Conservation (phyloP, 1,140 invertebrate species). For the Drosophila seguyi region DNA sequence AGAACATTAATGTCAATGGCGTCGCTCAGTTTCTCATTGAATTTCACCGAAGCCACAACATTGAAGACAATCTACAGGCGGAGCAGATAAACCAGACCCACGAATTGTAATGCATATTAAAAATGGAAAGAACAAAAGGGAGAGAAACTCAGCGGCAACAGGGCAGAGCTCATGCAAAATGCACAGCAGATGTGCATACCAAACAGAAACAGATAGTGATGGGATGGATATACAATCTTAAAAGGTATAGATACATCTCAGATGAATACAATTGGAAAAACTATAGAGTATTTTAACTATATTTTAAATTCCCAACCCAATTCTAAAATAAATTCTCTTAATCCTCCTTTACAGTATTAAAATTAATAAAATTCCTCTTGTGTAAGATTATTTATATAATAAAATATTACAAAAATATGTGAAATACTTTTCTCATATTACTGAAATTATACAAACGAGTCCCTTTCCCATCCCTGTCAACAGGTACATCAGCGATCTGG, state of each 20-base stretch:
- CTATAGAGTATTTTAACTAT: neutral
- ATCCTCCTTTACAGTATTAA: neutral
- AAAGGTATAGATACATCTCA: neutral
- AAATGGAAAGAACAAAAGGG: slow-evolving; percentile 50
- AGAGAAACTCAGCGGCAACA: slow-evolving; percentile 5
- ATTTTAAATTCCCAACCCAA: neutral
- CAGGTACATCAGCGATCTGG: slow-evolving; percentile 1
- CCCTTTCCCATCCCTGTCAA: neutral
- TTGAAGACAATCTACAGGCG: slow-evolving; percentile 92
- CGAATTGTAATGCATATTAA: slow-evolving; percentile 73
- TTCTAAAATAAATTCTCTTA: neutral
- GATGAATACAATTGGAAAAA: neutral
- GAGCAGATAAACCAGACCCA: slow-evolving; percentile 35
- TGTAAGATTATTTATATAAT: neutral
- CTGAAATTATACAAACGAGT: too few relatives aligned
- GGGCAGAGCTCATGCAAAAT: slow-evolving; percentile 63
- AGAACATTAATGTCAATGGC: slow-evolving; percentile 88
- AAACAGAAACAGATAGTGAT: slow-evolving; percentile 45
- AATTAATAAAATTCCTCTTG: too few relatives aligned
- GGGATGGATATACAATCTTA: slow-evolving; percentile 1
- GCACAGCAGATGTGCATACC: slow-evolving; percentile 70
- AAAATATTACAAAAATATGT: neutral
- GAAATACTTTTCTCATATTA: too few relatives aligned
- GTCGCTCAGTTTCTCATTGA: slow-evolving; percentile 92
- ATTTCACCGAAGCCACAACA: slow-evolving; percentile 94